Evolutionary conservation across 2,797 vertebrate species (phyloP), one percentile per base, ranked within the genome.

Genomic region (Sylvia borin): DNA sequence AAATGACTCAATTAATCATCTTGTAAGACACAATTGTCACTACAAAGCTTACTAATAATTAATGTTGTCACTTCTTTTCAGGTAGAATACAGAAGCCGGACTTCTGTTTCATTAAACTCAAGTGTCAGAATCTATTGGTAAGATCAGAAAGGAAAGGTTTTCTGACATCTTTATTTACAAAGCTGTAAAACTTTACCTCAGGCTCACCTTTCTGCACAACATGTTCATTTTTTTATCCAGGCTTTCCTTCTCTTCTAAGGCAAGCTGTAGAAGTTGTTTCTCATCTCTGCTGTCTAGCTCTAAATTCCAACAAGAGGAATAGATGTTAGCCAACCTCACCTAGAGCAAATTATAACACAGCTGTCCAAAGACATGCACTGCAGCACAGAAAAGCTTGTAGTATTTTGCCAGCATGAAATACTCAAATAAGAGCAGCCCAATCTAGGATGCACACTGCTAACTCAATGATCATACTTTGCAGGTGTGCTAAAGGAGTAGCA

Each of bases 211-310:
- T 97, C 84, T 97, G 87, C 97, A 98, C 32, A 99, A 88, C 20
- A 38, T 2, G 48, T 88, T 88, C 74, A 99, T 97, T 87, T 96
- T 98, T 92, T 96, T 81, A 73, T 97, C 96, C 76, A 99, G 93
- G 26, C 88, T 89, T 43, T 96, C 92, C 68, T 98, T 99, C 95
- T 99, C 99, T 89, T 99, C 98, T 77, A 97, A 94, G n/a, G 98
- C 96, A 94, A 99, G 98, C 75, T 98, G 96, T 57, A 97, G 94
- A 95, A 99, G 95, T 11, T 98, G 98, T 70, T 98, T 97, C 64
- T 99, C 99, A 94, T 99, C 98, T 72, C 97, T 96, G 82, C 85
- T 97, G 92, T 95, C 96, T 91, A 98, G 70, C 43, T 97, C 98
- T 98, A 79, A 77, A 97, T 93, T 85, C 8, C 90, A 96, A 53